A percentile compares a stretch with the other conserved stretches of the same genome.
phyloP scores from a whole-genome alignment of 2,888 invertebrate species.

The Athripsodes cinereus region DNA sequence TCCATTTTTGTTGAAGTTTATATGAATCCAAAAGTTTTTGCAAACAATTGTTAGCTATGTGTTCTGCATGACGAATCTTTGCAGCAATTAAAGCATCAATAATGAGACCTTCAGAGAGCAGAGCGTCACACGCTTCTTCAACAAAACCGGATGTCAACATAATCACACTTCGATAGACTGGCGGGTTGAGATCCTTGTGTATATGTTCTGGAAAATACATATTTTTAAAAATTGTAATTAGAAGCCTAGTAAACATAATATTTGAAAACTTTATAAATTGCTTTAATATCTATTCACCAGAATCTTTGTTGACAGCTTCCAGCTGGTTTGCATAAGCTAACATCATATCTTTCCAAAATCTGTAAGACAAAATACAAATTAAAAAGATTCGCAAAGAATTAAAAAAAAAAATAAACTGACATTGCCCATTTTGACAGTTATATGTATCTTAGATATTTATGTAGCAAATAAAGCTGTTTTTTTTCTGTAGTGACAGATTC shows the following conservation, averaged over 20 bases:
- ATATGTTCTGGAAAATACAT: too few relatives aligned
- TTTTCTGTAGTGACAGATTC: too few relatives aligned
- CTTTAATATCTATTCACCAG: too few relatives aligned
- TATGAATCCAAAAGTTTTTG: constrained; percentile 6
- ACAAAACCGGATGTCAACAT: constrained; percentile 9
- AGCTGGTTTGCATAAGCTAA: constrained; percentile 53
- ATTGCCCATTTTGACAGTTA: too few relatives aligned
- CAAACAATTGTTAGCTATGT: constrained; percentile 15
- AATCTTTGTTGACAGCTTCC: background rate
- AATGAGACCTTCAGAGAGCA: constrained; percentile 10
- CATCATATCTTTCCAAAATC: constrained; percentile 53
- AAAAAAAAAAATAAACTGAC: too few relatives aligned
- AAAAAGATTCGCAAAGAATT: too few relatives aligned
- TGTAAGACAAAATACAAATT: constrained; percentile 30
- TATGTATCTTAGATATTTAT: too few relatives aligned
- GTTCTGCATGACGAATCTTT: constrained; percentile 17
- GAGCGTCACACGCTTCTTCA: constrained; percentile 19
- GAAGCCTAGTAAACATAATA: too few relatives aligned
- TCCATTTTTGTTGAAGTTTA: background rate
- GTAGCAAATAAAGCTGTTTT: too few relatives aligned
- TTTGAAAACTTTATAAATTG: too few relatives aligned
- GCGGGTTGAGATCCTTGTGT: too few relatives aligned
- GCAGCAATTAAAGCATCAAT: constrained; percentile 20
- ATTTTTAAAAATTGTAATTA: too few relatives aligned
- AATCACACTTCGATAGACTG: constrained; percentile 16